Percentiles rank a stretch among this genome's conserved stretches.
Conservation (phyloP, 2,113 vertebrate genomes). For the Rhea americana region DNA sequence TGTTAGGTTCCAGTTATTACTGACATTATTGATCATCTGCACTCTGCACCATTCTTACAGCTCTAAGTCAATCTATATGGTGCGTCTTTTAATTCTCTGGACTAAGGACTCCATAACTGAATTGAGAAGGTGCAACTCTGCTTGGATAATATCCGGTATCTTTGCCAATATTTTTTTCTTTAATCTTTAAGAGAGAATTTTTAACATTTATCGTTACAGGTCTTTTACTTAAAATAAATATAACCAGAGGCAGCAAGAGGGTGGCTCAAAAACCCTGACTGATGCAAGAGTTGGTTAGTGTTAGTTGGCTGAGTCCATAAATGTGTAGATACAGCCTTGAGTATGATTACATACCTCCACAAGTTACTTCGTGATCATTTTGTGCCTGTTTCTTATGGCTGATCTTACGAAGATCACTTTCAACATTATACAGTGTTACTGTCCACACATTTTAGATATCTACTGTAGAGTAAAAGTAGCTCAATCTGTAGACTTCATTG, state of each 20-base stretch:
- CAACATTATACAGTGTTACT: not conserved
- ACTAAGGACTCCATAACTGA: not conserved
- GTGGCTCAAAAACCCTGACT: not conserved
- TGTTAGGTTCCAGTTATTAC: not conserved
- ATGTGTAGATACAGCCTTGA: not conserved
- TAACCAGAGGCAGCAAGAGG: not conserved
- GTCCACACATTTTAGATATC: not conserved
- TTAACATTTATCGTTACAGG: not conserved
- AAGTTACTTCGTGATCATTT: not conserved
- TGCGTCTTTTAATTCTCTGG: not conserved
- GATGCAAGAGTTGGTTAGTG: not conserved
- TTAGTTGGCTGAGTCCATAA: not conserved
- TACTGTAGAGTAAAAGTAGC: not conserved
- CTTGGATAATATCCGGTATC: not conserved
- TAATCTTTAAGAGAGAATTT: not conserved
- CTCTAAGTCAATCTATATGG: not conserved
- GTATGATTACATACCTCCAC: not conserved
- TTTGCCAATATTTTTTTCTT: not conserved
- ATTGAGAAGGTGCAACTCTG: not conserved
- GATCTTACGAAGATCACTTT: not conserved
- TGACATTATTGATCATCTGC: rapidly evolving
- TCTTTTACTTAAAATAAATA: not conserved
- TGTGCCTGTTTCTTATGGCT: not conserved
- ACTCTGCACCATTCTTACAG: rapidly evolving
- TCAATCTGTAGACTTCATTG: not conserved